phyloP scores from a whole-genome alignment of 1,140 invertebrate species.

The Brachionus koreanus region DNA sequence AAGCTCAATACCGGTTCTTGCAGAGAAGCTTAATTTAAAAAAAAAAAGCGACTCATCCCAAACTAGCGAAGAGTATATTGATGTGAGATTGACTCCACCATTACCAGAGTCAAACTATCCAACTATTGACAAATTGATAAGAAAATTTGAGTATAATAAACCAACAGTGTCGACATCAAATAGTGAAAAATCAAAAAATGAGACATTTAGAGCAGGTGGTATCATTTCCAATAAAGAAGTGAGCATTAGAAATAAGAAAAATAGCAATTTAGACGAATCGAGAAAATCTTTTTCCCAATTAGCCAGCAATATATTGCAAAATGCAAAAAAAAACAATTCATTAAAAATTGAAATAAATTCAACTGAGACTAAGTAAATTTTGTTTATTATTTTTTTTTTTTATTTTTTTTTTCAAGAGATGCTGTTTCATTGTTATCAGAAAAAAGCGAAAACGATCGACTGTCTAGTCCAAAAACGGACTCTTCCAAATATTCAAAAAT shows the following conservation, averaged over 20 bases:
- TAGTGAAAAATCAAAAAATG: not conserved
- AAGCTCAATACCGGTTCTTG: not conserved
- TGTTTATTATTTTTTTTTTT: too few species aligned
- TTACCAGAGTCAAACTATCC: not conserved
- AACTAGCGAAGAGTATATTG: not conserved
- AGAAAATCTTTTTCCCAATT: not conserved
- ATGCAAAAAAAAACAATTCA: not conserved
- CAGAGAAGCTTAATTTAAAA: not conserved
- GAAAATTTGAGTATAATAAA: not conserved
- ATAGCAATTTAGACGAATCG: not conserved
- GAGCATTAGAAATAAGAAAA: not conserved
- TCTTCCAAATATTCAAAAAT: too few species aligned
- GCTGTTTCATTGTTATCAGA: too few species aligned
- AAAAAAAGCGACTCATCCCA: not conserved
- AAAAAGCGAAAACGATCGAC: too few species aligned
- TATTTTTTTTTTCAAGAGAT: too few species aligned
- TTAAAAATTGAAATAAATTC: too few species aligned
- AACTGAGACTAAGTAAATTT: too few species aligned
- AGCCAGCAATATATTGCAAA: not conserved
- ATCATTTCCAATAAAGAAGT: not conserved
- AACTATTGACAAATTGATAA: not conserved
- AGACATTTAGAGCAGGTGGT: not conserved
- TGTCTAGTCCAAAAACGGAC: too few species aligned
- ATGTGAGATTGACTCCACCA: not conserved
- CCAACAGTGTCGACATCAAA: not conserved